Evolutionary conservation across 2,113 vertebrate genomes (phyloP).

Genomic region (Gopherus flavomarginatus): DNA sequence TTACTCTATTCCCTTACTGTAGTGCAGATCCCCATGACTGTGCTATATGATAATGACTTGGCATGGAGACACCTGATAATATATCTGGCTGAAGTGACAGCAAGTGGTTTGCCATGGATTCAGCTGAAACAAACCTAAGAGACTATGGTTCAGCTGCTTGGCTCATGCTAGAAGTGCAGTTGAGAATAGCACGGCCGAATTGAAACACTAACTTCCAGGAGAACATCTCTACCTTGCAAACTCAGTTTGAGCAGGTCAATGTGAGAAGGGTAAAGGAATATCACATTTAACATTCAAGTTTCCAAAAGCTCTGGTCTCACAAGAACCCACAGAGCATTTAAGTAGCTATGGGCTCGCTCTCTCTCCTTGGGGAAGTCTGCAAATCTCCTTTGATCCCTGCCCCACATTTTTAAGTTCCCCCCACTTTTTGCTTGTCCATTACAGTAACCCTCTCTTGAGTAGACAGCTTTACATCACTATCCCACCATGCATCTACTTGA

Average conservation of each 20-base stretch:
- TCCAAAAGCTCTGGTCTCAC: background rate
- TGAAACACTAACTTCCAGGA: background rate
- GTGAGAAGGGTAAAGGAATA: background rate
- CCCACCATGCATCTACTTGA: background rate
- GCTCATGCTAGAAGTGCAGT: background rate
- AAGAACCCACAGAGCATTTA: background rate
- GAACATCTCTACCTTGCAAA: background rate
- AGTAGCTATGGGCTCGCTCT: background rate
- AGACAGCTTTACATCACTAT: background rate
- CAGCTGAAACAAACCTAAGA: background rate
- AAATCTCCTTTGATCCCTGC: background rate
- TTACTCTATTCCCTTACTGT: background rate
- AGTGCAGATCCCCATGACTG: background rate
- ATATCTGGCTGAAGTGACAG: background rate
- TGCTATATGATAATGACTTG: fast-evolving
- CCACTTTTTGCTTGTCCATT: background rate
- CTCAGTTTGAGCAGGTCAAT: background rate
- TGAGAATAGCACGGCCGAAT: background rate
- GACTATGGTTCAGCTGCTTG: background rate
- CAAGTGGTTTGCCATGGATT: background rate
- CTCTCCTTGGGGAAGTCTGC: background rate
- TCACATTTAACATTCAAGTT: background rate
- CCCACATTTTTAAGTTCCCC: background rate
- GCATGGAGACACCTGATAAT: fast-evolving
- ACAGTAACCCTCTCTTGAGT: background rate